phyloP scores from a whole-genome alignment of 2,113 vertebrate species.

The Peromyscus californicus region DNA sequence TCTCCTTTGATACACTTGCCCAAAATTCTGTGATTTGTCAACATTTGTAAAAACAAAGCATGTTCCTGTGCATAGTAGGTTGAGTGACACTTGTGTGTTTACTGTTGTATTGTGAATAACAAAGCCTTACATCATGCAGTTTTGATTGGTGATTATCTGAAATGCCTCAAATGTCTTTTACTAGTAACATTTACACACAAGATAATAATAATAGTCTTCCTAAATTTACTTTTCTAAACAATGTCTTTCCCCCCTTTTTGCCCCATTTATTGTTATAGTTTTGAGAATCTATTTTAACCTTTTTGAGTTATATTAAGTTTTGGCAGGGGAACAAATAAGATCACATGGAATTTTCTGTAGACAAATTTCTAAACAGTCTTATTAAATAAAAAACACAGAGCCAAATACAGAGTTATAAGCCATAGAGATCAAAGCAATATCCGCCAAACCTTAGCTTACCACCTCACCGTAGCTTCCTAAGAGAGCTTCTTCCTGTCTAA shows the following conservation, averaged over 20 bases:
- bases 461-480: no score
- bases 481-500: no score
- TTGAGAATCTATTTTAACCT: not conserved
- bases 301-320: not conserved
- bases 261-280: not conserved
- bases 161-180: slow-evolving; percentile 14
- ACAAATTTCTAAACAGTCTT: no score
- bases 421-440: no score
- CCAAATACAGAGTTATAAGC: no score
- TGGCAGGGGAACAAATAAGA: not conserved
- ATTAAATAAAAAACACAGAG: no score
- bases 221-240: not conserved
- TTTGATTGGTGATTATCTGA: not conserved
- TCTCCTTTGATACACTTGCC: not conserved
- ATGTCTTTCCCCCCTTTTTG: not conserved
- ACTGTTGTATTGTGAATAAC: not conserved
- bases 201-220: not conserved
- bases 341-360: not conserved
- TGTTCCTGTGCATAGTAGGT: not conserved
- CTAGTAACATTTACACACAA: slow-evolving; percentile 25
- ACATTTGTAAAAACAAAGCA: not conserved
- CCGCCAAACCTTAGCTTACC: no score
- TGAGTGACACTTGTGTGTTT: not conserved
- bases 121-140: not conserved
- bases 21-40: not conserved